These are phyloP conservation scores for Pseudopleuronectes americanus DNA, from an alignment of 2,797 vertebrate genomes.

Conservation along the genomic window DNA sequence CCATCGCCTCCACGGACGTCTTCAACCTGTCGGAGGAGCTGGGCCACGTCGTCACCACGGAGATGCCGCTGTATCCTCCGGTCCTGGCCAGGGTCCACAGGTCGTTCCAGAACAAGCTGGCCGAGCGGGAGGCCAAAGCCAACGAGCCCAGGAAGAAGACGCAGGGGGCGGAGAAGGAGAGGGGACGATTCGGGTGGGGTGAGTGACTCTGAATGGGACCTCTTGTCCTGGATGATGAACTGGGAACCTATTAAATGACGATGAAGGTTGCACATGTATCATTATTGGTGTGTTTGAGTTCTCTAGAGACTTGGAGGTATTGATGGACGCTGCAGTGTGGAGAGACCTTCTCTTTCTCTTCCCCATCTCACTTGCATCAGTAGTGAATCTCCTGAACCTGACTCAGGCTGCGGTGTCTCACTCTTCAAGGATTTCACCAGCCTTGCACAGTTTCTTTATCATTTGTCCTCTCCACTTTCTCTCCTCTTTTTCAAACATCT, in stretches of 20 bases:
- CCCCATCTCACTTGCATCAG: not conserved
- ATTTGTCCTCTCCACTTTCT: not conserved
- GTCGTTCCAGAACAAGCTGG: conserved; percentile 84
- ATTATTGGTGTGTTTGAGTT: too few species aligned
- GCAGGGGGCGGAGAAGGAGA: conserved; percentile 76
- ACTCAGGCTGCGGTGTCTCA: conserved; percentile 28
- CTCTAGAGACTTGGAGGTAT: not conserved
- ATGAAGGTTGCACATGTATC: too few species aligned
- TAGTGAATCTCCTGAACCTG: conserved; percentile 41
- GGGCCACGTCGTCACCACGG: conserved; percentile 82
- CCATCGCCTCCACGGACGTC: conserved; percentile 60
- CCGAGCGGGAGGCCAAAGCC: conserved; percentile 79
- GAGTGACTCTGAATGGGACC: conserved; percentile 54
- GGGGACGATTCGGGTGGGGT: conserved; percentile 85
- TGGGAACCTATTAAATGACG: too few species aligned
- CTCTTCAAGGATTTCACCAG: conserved; percentile 41
- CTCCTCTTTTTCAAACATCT: not conserved
- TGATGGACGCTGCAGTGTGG: too few species aligned
- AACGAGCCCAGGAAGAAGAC: conserved; percentile 77
- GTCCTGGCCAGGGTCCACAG: conserved; percentile 64
- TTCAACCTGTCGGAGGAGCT: conserved; percentile 81
- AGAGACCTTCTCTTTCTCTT: too few species aligned
- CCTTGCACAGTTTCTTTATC: conserved; percentile 19
- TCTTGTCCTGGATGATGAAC: not conserved
- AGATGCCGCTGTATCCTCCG: conserved; percentile 65